Percentiles rank a stretch among this genome's conserved stretches.
Evolutionary conservation across 2,113 vertebrate species (phyloP).

Genomic region (Myotis yumanensis): DNA sequence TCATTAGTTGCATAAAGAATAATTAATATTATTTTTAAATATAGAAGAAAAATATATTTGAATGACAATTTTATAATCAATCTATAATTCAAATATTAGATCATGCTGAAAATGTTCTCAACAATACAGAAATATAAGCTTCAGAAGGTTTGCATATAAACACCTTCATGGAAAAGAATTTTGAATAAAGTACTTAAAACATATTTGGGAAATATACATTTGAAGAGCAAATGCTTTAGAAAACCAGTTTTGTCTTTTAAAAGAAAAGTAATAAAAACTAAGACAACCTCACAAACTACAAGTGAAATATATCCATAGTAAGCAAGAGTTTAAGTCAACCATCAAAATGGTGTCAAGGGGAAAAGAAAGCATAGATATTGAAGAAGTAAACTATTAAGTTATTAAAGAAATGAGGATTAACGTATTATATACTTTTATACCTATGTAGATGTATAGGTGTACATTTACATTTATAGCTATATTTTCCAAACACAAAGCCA

Average conservation of each 20-base stretch:
- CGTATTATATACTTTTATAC: background rate
- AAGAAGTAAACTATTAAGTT: background rate
- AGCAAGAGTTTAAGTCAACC: background rate
- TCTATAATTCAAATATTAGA: too few relatives aligned
- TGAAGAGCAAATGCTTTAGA: background rate
- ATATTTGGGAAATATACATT: background rate
- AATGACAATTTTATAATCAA: too few relatives aligned
- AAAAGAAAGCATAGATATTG: background rate
- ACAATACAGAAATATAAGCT: too few relatives aligned
- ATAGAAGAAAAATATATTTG: too few relatives aligned
- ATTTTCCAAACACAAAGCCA: background rate
- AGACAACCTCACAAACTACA: background rate
- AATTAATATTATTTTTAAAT: too few relatives aligned
- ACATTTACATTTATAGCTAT: background rate
- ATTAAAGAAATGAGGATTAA: background rate
- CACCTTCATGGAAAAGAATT: background rate
- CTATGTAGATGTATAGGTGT: background rate
- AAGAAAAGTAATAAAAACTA: background rate
- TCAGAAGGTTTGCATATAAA: background rate
- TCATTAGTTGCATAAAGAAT: too few relatives aligned
- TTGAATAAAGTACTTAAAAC: background rate
- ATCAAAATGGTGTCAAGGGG: background rate
- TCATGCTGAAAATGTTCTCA: too few relatives aligned
- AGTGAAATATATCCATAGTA: background rate
- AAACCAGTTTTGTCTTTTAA: background rate